Percentiles rank a stretch among this genome's conserved stretches.
These are phyloP conservation scores for Neodontobutis hainanensis DNA, from an alignment of 2,113 vertebrate species.

Conservation along the genomic window DNA sequence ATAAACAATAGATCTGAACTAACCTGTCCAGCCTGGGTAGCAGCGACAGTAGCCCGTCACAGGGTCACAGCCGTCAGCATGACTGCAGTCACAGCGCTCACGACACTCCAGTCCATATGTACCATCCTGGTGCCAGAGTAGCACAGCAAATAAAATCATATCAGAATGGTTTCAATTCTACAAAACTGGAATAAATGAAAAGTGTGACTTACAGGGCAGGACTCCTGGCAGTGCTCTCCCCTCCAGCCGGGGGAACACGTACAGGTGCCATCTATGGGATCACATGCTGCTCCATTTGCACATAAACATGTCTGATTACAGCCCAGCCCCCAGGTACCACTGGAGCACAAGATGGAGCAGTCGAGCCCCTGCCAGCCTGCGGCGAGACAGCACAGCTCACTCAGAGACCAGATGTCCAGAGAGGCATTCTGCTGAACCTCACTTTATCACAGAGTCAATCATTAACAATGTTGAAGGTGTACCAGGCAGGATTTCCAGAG, in stretches of 20 bases:
- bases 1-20: slow-evolving; percentile 34
- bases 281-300: slow-evolving; percentile 87
- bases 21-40: slow-evolving; percentile 96
- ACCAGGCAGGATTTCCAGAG: too few relatives aligned
- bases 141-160: not conserved
- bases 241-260: slow-evolving; percentile 91
- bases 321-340: slow-evolving; percentile 89
- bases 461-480: too few relatives aligned
- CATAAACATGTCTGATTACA: slow-evolving; percentile 91
- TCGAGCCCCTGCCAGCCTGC: slow-evolving; percentile 95
- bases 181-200: not conserved
- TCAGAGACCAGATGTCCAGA: too few relatives aligned
- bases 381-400: not conserved
- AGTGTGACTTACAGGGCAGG: slow-evolving; percentile 86
- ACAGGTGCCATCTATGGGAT: slow-evolving; percentile 86
- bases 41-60: slow-evolving; percentile 93
- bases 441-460: too few relatives aligned
- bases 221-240: slow-evolving; percentile 85
- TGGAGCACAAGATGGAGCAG: slow-evolving; percentile 90
- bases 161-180: not conserved
- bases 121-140: slow-evolving; percentile 83
- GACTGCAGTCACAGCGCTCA: slow-evolving; percentile 91
- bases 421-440: too few relatives aligned
- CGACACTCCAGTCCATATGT: slow-evolving; percentile 92
- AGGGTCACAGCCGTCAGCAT: slow-evolving; percentile 90